Base-by-base conservation (phyloP, 37 sponge, comb jelly and placozoan genomes). In the Ianthella basta region DNA sequence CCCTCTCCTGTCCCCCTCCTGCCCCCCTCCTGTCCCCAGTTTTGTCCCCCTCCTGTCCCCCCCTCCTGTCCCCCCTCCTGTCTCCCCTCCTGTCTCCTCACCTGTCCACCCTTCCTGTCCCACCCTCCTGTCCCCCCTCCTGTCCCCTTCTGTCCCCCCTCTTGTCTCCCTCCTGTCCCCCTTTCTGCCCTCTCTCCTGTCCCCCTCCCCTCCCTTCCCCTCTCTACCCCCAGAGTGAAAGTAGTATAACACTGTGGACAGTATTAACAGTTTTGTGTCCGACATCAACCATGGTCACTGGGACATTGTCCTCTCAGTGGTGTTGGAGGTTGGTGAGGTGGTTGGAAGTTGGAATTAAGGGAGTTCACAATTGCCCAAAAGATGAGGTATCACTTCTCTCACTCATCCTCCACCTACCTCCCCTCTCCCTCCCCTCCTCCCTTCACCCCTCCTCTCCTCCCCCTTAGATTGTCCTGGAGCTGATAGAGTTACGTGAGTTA, bases 221-320 rank as follows among this genome's bases (percentile, higher is more conserved):
- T 12, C 29, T 61, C 27, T 12, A 4, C 4, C 29, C 44, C 21
- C 70, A 96, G 91, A 95, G 95, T 53, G 97, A 97, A 83, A 91
- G 93, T 0, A 67, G 85, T 33, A 86, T 96, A 98, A 98, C 81
- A 98, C 99, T 19, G 97, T 98, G 79, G 99, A 98, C 80, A 92
- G 93, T 59, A 91, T 96, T 29, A 97, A 98, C 38, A 94, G 97
- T 73, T 98, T 98, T 84, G 95, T 96, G 63, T 86, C 94, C 0
- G 99, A 98, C 59, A 98, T 98, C 60, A 91, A 91, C 57, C 92
- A 96, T 79, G 99, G 99, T n/a, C 99, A 98, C 87, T 98, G 99
- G 99, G 99, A 98, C 85, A 89, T 87, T 40, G 99, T 98, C 4
- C 81, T 98, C 34, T 44, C 30, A 0, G 97, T 91, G 30, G 90